A percentile compares a stretch with the other conserved stretches of the same genome.
Conservation (phyloP, 1,140 invertebrate genomes). For the Rhagoletis zephyria region DNA sequence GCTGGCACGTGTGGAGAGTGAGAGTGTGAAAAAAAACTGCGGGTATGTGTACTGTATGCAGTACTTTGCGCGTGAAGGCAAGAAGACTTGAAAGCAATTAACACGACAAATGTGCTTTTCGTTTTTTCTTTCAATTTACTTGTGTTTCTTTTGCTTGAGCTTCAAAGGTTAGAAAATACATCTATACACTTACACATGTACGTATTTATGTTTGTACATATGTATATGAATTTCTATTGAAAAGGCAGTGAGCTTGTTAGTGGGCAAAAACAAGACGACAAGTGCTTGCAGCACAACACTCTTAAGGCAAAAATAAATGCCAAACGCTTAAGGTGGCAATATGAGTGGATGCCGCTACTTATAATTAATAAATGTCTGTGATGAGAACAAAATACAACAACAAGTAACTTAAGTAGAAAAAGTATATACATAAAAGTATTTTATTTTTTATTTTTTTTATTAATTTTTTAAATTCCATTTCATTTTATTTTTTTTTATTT, state of each 20-base stretch:
- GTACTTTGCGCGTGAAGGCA: neutral
- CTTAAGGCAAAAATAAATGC: conserved; percentile 35
- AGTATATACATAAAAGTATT: neutral
- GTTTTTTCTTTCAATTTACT: conserved; percentile 19
- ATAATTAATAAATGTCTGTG: neutral
- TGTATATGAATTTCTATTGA: neutral
- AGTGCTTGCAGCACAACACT: conserved; percentile 19
- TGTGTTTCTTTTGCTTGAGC: neutral
- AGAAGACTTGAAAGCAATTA: conserved; percentile 42
- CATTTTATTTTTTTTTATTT: neutral
- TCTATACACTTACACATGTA: too few species aligned
- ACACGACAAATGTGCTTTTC: conserved; percentile 37
- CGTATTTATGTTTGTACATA: neutral
- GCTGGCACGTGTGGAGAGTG: neutral
- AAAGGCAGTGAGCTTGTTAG: neutral
- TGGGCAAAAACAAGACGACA: neutral
- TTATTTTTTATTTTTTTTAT: conserved; percentile 19
- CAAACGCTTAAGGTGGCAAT: neutral
- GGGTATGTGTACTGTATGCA: too few species aligned
- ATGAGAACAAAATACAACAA: neutral
- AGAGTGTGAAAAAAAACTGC: neutral
- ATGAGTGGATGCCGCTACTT: neutral
- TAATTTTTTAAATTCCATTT: too few species aligned
- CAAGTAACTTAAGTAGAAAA: neutral
- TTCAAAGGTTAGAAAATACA: neutral